Percentiles rank a stretch among this genome's conserved stretches.
These are phyloP conservation scores for Panzeria rudis DNA, from an alignment of 2,888 invertebrate species.

Conservation along the genomic window DNA sequence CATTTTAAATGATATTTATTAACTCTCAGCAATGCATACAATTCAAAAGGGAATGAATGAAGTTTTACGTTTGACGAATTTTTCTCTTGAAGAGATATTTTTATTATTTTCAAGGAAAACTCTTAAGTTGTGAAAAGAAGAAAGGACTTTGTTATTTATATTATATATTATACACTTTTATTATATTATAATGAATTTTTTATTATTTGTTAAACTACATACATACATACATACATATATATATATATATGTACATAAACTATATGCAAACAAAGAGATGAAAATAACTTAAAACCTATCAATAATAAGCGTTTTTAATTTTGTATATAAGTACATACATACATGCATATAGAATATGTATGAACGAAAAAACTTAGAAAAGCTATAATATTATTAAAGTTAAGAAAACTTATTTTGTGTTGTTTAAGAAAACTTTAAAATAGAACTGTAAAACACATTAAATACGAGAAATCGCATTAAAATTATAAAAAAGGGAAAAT, in stretches of 20 bases:
- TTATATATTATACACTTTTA: conserved; percentile 21
- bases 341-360: no score
- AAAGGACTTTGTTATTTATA: conserved; percentile 35
- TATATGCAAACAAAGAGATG: no score
- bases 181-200: conserved; percentile 26
- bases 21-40: conserved; percentile 1
- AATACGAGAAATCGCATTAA: no score
- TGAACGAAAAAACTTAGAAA: conserved; percentile 4
- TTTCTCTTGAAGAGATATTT: conserved; percentile 20
- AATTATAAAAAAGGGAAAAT: no score
- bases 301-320: conserved; percentile 37
- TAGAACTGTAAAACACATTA: no score
- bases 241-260: no score
- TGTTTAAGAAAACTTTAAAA: background rate
- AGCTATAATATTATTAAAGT: background rate
- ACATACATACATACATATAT: background rate
- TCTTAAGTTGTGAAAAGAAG: background rate
- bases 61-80: conserved; percentile 8
- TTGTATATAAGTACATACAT: no score
- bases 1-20: conserved; percentile 5
- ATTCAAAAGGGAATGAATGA: conserved; percentile 9
- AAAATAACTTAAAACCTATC: conserved; percentile 29
- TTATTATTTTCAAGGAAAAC: background rate
- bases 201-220: conserved; percentile 40
- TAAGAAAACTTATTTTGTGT: background rate